Evolutionary conservation across 1,140 invertebrate genomes (phyloP), one percentile per base, ranked within the genome.

Genomic region (Drosophila mauritiana): DNA sequence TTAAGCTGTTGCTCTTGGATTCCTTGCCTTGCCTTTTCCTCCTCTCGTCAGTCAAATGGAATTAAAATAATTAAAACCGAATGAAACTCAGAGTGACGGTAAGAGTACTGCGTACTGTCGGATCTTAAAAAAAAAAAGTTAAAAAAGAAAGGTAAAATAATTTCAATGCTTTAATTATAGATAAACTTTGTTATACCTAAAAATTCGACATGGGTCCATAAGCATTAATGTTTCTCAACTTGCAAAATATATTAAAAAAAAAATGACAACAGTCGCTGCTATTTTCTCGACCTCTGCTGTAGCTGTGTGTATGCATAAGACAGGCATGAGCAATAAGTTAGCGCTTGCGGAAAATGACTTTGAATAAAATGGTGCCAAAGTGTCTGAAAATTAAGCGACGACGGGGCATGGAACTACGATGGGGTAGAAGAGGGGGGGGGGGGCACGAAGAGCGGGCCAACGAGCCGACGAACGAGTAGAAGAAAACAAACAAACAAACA

Each of bases 311-410:
- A 40, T 57, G 40, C 27, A 36, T 40, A 34, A 27, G 48, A 78
- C 53, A 64, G 74, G 65, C 78, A 65, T 83, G 80, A 74, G 65
- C 81, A 78, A 65, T 69, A 68, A 68, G 75, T 83, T 82, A 63
- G 63, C 55, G 80, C 74, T 78, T 74, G 58, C 55, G 46, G 58
- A 83, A 82, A 82, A 83, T 83, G 80, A 83, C 68, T 78, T 78
- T 59, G 80, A 64, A 78, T 82, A 78, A 78, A 82, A 74, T 74
- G 80, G 80, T 84, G 80, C 80, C 80, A 85, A 64, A 85, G 72
- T 84, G 80, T 84, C 81, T 84, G 81, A 84, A 84, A 79, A 55
- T 85, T 64, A 72, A 84, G 80, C 72, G 80, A 74, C 46, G 67
- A n/a, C 12, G 0, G 31, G 34, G n/a, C n/a, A n/a, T n/a, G n/a